These are phyloP conservation scores for Pachyramphus minor DNA, from an alignment of 2,113 vertebrate species.

Conservation along the genomic window DNA sequence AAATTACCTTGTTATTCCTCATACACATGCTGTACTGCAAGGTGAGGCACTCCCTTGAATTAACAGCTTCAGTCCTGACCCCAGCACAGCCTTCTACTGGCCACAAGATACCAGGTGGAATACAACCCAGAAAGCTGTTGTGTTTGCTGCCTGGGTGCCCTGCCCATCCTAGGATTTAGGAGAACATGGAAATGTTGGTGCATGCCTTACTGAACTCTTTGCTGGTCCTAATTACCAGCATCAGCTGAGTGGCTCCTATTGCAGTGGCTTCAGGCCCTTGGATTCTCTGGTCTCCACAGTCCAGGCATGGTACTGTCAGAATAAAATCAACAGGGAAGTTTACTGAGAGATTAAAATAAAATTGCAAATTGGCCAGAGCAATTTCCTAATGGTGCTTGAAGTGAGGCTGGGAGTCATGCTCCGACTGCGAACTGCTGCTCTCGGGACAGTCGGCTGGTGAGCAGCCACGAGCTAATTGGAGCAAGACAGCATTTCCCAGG, in stretches of 20 bases:
- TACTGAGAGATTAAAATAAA: neutral
- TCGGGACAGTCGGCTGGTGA: accelerated
- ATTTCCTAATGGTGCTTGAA: neutral
- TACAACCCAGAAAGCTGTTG: neutral
- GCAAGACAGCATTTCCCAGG: neutral
- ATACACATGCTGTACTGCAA: neutral
- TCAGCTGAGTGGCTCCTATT: neutral
- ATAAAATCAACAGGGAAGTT: neutral
- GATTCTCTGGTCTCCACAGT: neutral
- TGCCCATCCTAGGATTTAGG: neutral
- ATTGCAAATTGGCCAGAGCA: neutral
- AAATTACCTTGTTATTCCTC: neutral
- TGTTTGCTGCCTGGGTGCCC: neutral
- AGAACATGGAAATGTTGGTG: neutral
- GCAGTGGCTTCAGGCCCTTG: neutral
- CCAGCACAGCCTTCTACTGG: neutral
- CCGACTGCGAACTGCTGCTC: neutral
- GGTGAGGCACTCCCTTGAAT: neutral
- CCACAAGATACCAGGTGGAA: neutral
- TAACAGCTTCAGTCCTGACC: neutral
- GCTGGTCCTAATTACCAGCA: neutral
- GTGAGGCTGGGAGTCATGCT: neutral
- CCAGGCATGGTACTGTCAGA: neutral
- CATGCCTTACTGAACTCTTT: neutral
- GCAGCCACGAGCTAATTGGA: neutral